These are phyloP conservation scores for Chaetodon trifascialis DNA, from an alignment of 2,113 vertebrate species.

Conservation along the genomic window DNA sequence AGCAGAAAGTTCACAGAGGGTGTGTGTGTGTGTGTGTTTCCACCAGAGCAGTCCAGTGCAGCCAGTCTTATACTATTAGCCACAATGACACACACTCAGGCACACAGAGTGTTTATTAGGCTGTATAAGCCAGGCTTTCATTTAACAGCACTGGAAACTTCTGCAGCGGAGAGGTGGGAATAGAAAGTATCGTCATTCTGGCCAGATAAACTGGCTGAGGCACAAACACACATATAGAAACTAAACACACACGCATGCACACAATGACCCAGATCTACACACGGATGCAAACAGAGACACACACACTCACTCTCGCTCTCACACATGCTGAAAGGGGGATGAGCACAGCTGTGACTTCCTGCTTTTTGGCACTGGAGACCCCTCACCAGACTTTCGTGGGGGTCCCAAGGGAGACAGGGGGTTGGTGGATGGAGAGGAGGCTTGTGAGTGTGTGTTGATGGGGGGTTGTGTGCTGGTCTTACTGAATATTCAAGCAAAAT, in stretches of 20 bases:
- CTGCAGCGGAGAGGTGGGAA: slow-evolving; percentile 55
- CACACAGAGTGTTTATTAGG: slow-evolving; percentile 65
- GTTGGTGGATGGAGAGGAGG: slow-evolving; percentile 37
- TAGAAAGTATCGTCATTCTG: slow-evolving; percentile 48
- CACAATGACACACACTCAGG: slow-evolving; percentile 54
- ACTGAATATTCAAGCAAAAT: slow-evolving; percentile 8
- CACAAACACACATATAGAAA: slow-evolving; percentile 47
- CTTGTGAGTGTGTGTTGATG: slow-evolving; percentile 23
- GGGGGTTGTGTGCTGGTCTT: slow-evolving; percentile 22
- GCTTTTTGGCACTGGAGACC: slow-evolving; percentile 69
- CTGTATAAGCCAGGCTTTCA: slow-evolving; percentile 51
- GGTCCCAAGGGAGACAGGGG: slow-evolving; percentile 60
- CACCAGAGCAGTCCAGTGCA: slow-evolving; percentile 48
- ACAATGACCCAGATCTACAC: slow-evolving; percentile 46
- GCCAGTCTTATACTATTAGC: slow-evolving; percentile 45
- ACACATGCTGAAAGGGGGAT: slow-evolving; percentile 64
- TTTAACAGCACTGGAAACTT: slow-evolving; percentile 67
- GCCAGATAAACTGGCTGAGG: slow-evolving; percentile 58
- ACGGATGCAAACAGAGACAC: slow-evolving; percentile 43
- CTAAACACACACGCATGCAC: slow-evolving; percentile 24
- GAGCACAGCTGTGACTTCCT: slow-evolving; percentile 81
- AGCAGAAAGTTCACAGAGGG: slow-evolving; percentile 1
- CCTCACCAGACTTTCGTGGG: slow-evolving; percentile 57
- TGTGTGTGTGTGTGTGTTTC: slow-evolving; percentile 39
- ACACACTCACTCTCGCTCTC: slow-evolving; percentile 27